phyloP scores from a whole-genome alignment of 2,113 vertebrate genomes.

The Diphyllodes magnificus region DNA sequence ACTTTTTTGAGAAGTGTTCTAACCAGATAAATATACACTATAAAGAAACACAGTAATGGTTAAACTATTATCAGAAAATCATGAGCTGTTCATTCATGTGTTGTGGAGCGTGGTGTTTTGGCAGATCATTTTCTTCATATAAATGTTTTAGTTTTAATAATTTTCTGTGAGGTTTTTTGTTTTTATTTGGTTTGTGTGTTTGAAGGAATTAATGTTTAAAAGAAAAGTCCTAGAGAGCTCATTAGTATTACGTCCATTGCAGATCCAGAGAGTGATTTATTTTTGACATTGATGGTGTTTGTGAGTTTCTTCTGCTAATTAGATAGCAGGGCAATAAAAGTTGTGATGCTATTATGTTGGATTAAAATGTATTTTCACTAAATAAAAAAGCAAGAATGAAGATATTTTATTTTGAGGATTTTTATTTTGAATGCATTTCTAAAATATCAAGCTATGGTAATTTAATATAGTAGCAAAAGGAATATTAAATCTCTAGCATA shows the following conservation, averaged over 20 bases:
- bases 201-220: neutral
- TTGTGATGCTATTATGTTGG: neutral
- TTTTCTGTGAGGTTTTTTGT: neutral
- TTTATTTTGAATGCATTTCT: neutral
- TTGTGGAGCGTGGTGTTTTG: neutral
- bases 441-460: neutral
- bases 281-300: neutral
- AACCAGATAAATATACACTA: neutral
- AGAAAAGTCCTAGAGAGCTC: neutral
- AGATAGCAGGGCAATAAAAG: neutral
- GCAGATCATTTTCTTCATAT: neutral
- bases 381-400: neutral
- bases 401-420: neutral
- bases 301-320: neutral
- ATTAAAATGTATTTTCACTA: neutral
- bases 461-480: neutral
- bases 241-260: fast-evolving
- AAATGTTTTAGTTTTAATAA: neutral
- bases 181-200: neutral
- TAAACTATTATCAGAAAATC: neutral
- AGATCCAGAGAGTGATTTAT: neutral
- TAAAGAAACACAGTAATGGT: neutral
- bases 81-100: neutral
- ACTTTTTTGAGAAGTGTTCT: neutral
- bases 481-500: neutral